Percentiles rank a stretch among this genome's conserved stretches.
Evolutionary conservation across 2,888 invertebrate species (phyloP).

Genomic region (Barypeithes pellucidus): DNA sequence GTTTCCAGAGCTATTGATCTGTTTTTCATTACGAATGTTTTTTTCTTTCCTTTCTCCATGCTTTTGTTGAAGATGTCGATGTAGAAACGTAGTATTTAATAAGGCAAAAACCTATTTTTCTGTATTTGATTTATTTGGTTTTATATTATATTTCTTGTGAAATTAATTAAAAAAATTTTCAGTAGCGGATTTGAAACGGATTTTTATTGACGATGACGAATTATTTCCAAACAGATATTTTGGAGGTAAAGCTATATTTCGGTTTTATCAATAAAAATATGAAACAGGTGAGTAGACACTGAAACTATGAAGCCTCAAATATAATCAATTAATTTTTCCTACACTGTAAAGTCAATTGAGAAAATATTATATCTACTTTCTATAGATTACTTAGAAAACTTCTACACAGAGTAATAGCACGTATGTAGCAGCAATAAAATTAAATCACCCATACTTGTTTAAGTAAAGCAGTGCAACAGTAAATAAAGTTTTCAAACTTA

Average conservation of each 20-base stretch:
- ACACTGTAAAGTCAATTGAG: too few relatives aligned
- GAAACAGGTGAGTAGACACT: too few relatives aligned
- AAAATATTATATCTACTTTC: too few relatives aligned
- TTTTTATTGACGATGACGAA: not conserved
- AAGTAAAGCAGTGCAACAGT: not conserved
- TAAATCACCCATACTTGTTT: too few relatives aligned
- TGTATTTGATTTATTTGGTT: constrained; percentile 14
- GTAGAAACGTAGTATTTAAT: constrained; percentile 28
- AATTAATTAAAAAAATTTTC: not conserved
- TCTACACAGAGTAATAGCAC: too few relatives aligned
- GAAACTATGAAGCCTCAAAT: too few relatives aligned
- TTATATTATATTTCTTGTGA: constrained; percentile 18
- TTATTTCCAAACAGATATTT: not conserved
- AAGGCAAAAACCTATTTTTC: constrained; percentile 28
- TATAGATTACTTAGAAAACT: too few relatives aligned
- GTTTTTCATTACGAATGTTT: constrained; percentile 33
- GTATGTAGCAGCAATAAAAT: too few relatives aligned
- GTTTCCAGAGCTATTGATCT: constrained; percentile 29
- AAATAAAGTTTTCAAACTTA: not conserved
- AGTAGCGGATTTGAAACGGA: not conserved
- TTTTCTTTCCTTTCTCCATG: constrained; percentile 7
- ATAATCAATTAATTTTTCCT: too few relatives aligned
- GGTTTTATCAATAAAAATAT: too few relatives aligned
- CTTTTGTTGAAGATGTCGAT: constrained; percentile 37
- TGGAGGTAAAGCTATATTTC: too few relatives aligned